Conservation (phyloP, 2,113 vertebrate genomes). For the Oreotrochilus melanogaster region DNA sequence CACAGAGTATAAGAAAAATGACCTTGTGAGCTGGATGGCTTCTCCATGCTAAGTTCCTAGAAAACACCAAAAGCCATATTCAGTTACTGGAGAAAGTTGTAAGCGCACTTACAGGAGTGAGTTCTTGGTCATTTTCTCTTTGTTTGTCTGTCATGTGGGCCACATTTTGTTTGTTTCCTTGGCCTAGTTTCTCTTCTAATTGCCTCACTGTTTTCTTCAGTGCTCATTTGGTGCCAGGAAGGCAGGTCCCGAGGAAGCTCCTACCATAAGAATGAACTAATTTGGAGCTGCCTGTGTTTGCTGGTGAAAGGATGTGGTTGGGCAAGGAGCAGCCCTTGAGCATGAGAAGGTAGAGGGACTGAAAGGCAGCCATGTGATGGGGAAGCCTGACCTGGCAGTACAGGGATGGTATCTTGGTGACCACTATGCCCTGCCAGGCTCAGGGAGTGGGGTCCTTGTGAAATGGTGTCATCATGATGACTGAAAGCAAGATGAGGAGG, state of each 20-base stretch:
- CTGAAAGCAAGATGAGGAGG: background rate
- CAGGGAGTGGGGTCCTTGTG: background rate
- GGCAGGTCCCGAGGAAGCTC: background rate
- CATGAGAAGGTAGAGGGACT: background rate
- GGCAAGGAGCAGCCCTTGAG: background rate
- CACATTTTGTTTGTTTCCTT: constrained; percentile 27
- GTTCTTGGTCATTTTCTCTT: constrained; percentile 19
- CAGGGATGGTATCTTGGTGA: background rate
- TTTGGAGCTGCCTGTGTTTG: background rate
- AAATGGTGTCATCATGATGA: background rate
- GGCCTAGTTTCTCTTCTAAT: background rate
- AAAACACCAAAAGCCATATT: background rate
- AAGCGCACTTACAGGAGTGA: background rate
- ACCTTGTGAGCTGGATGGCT: background rate
- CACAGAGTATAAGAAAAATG: background rate
- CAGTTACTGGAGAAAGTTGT: background rate
- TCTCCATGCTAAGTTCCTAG: background rate
- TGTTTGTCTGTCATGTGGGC: background rate
- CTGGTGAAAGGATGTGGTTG: background rate
- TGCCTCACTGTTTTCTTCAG: background rate
- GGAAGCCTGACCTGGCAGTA: background rate
- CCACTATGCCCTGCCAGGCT: background rate
- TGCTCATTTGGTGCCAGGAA: background rate
- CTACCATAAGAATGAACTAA: background rate
- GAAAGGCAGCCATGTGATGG: background rate